A percentile compares a stretch with the other conserved stretches of the same genome.
Conservation (phyloP, 1,140 invertebrate species). For the Heliconius eleuchia region DNA sequence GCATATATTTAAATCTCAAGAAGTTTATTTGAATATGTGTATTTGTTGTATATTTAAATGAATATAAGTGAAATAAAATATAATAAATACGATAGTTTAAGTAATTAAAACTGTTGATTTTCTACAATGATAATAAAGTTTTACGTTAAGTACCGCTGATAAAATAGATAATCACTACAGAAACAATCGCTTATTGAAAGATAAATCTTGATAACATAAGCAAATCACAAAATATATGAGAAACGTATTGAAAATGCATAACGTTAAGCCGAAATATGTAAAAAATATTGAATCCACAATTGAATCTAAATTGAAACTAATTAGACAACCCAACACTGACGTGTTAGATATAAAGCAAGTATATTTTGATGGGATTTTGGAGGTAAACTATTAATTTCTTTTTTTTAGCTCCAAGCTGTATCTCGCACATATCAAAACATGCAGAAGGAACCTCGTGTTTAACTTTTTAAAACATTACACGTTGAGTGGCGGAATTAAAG, state of each 20-base stretch:
- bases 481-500: too few species aligned
- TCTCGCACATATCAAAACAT: neutral
- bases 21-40: too few species aligned
- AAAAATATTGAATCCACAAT: constrained; percentile 60
- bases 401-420: neutral
- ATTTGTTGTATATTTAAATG: too few species aligned
- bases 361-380: constrained; percentile 60
- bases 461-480: too few species aligned
- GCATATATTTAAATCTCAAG: too few species aligned
- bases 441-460: too few species aligned
- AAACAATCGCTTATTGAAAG: constrained; percentile 36
- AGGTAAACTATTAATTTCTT: constrained; percentile 45
- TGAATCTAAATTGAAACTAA: constrained; percentile 48
- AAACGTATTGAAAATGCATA: constrained; percentile 38
- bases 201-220: constrained; percentile 23
- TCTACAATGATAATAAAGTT: neutral
- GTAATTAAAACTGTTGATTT: neutral
- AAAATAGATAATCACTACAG: constrained; percentile 56
- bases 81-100: neutral
- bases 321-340: constrained; percentile 57
- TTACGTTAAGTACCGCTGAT: neutral
- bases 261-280: constrained; percentile 58
- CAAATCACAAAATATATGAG: neutral
- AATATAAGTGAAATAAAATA: neutral
- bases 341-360: constrained; percentile 59